A percentile compares a stretch with the other conserved stretches of the same genome.
Evolutionary conservation across 2,888 invertebrate species (phyloP).

Genomic region (Melanchra persicariae): DNA sequence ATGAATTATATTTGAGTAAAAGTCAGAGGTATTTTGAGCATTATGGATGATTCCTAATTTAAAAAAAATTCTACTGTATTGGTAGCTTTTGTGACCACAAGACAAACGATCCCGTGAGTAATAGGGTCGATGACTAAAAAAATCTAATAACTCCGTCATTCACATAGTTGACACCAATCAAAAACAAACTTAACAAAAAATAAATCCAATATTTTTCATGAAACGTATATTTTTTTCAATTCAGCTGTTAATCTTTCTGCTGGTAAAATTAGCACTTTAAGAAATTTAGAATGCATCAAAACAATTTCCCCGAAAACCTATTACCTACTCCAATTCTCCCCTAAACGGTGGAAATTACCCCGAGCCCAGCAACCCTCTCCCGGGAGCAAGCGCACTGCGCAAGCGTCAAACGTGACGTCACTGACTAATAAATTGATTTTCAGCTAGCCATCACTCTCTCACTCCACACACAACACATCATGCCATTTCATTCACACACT

Average conservation of each 20-base stretch:
- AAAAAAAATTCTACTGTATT: too few species aligned
- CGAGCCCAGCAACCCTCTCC: constrained; percentile 81
- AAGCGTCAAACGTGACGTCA: constrained; percentile 89
- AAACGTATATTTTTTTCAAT: background rate
- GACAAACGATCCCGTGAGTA: too few species aligned
- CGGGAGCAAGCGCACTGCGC: constrained; percentile 83
- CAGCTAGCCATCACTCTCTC: constrained; percentile 80
- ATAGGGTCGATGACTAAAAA: too few species aligned
- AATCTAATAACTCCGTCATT: too few species aligned
- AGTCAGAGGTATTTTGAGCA: too few species aligned
- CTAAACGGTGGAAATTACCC: constrained; percentile 57
- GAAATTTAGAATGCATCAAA: background rate
- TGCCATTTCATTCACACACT: constrained; percentile 77
- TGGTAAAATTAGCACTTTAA: too few species aligned
- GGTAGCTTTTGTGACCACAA: too few species aligned
- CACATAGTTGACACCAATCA: background rate
- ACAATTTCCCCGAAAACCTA: background rate
- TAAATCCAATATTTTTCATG: background rate
- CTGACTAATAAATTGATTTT: constrained; percentile 91
- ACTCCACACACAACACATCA: constrained; percentile 61
- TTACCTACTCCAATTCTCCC: constrained; percentile 47
- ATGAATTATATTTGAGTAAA: too few species aligned
- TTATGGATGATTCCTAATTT: too few species aligned
- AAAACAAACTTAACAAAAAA: background rate
- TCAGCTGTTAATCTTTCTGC: too few species aligned